These are phyloP conservation scores for Melieria omissa DNA, from an alignment of 2,888 invertebrate genomes.

Conservation along the genomic window DNA sequence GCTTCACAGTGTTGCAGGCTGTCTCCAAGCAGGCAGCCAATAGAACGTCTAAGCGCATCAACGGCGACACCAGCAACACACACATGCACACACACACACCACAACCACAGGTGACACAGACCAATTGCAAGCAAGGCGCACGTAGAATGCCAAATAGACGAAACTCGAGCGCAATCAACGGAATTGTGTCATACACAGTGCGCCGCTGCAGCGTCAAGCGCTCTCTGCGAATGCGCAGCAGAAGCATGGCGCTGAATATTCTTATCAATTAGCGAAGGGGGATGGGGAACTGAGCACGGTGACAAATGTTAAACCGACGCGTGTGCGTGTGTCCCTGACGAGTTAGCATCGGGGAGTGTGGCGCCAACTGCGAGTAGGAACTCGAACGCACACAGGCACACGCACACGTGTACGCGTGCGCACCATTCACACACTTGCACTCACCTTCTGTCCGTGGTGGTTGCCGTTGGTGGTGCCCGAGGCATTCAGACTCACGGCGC, in stretches of 20 bases:
- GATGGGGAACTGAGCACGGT: background rate
- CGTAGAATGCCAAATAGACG: conserved; percentile 31
- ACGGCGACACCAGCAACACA: conserved; percentile 24
- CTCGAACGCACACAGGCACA: too few species aligned
- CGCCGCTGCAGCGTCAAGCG: background rate
- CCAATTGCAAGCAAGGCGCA: conserved; percentile 54
- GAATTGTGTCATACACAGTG: background rate
- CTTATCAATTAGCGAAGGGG: background rate
- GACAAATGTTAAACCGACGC: background rate
- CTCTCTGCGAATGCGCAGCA: too few species aligned
- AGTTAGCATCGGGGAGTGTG: background rate
- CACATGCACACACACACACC: conserved; percentile 31
- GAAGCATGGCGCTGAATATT: too few species aligned
- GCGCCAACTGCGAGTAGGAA: background rate
- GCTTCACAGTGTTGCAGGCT: conserved; percentile 4
- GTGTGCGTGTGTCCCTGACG: background rate
- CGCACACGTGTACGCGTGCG: too few species aligned
- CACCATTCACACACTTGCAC: conserved; percentile 39
- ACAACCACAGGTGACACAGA: conserved; percentile 45
- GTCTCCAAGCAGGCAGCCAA: conserved; percentile 29
- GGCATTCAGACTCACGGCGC: conserved; percentile 53
- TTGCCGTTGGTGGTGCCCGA: conserved; percentile 51
- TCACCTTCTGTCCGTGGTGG: conserved; percentile 64
- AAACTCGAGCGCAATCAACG: conserved; percentile 39
- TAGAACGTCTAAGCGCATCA: conserved; percentile 32